Conservation (phyloP, 2,888 invertebrate species). For the Plebejus anna region DNA sequence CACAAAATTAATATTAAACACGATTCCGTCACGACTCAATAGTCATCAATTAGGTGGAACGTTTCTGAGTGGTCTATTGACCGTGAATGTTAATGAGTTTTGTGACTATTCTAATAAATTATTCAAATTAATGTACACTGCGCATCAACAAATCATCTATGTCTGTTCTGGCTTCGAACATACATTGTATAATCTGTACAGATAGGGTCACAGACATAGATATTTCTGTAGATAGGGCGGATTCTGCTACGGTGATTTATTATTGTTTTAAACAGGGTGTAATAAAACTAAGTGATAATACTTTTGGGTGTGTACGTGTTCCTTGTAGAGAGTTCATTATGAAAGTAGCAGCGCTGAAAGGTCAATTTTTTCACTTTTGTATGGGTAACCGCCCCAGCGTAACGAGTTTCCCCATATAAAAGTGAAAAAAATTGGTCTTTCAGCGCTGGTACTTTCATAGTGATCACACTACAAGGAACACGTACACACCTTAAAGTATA, state of each 20-base stretch:
- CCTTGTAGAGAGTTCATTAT: too few relatives aligned
- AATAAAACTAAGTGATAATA: too few relatives aligned
- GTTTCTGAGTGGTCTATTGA: slow-evolving; percentile 32
- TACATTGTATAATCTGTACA: background rate
- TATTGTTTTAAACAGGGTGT: background rate
- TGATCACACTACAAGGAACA: too few relatives aligned
- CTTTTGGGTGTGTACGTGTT: too few relatives aligned
- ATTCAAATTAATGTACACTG: slow-evolving; percentile 34
- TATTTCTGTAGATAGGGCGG: background rate
- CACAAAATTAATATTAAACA: slow-evolving; percentile 23
- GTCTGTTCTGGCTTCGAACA: slow-evolving; percentile 24
- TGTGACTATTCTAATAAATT: slow-evolving; percentile 35
- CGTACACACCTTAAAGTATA: too few relatives aligned
- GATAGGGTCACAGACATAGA: too few relatives aligned
- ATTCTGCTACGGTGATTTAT: background rate
- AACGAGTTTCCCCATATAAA: too few relatives aligned
- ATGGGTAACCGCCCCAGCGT: too few relatives aligned
- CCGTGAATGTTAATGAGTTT: slow-evolving; percentile 36
- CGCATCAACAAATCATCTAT: slow-evolving; percentile 33
- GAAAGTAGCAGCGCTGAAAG: too few relatives aligned
- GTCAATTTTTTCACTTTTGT: too few relatives aligned
- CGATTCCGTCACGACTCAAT: slow-evolving; percentile 23
- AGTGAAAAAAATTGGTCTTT: too few relatives aligned
- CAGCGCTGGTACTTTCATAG: too few relatives aligned
- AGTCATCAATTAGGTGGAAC: slow-evolving; percentile 29